Evolutionary conservation across 2,797 vertebrate species (phyloP).

Genomic region (Sphaeramia orbicularis): DNA sequence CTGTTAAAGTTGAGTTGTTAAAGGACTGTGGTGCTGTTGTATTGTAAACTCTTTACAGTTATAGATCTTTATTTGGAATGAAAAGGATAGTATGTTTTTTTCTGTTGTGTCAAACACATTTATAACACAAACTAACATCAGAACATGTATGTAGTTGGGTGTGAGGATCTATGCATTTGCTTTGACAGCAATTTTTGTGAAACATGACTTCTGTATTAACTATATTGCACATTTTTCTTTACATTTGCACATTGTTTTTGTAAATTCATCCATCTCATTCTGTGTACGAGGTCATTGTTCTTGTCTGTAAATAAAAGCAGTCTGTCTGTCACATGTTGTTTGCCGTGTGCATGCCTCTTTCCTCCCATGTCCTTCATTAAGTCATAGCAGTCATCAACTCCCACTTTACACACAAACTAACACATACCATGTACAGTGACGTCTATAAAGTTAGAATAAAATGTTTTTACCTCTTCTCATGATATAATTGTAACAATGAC

Average conservation of each 20-base stretch:
- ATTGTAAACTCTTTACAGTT: conserved; percentile 16
- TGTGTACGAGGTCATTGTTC: conserved; percentile 48
- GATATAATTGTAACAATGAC: no score
- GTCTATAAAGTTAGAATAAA: no score
- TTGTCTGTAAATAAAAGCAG: conserved; percentile 54
- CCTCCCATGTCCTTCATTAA: conserved; percentile 24
- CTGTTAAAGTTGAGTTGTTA: conserved; percentile 11
- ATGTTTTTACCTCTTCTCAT: no score
- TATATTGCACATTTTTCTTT: conserved; percentile 3
- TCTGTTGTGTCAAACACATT: conserved; percentile 11
- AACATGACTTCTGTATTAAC: conserved; percentile 24
- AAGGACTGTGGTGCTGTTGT: conserved; percentile 3
- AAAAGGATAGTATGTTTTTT: conserved; percentile 12
- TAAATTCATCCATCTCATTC: conserved; percentile 36
- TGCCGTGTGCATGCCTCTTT: conserved; percentile 54
- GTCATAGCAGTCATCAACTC: conserved; percentile 5
- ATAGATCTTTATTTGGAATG: not conserved
- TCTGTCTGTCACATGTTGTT: conserved; percentile 37
- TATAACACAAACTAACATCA: not conserved
- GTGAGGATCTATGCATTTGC: not conserved
- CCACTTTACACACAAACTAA: conserved; percentile 9
- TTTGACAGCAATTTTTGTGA: conserved; percentile 14
- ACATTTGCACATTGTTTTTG: conserved; percentile 19
- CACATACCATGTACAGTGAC: conserved; percentile 1
- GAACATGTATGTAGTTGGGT: conserved; percentile 1